A percentile compares a stretch with the other conserved stretches of the same genome.
Conservation (phyloP, 2,113 vertebrate species). For the Microtus oregoni region DNA sequence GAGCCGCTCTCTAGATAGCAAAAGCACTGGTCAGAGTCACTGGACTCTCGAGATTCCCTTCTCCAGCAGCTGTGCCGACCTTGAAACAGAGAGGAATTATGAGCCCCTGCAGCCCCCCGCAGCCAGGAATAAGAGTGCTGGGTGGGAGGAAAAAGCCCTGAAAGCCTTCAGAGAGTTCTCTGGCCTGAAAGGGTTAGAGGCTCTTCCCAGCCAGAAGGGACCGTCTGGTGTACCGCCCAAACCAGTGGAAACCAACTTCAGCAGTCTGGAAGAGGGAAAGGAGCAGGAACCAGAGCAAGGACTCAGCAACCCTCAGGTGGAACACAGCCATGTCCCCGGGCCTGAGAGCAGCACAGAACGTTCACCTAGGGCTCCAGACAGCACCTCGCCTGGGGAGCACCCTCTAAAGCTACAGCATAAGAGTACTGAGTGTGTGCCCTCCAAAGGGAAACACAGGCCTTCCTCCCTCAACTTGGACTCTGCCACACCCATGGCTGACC, state of each 20-base stretch:
- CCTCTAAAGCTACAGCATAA: conserved; percentile 65
- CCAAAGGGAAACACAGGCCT: conserved; percentile 86
- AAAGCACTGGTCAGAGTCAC: conserved; percentile 81
- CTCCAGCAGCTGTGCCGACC: conserved; percentile 76
- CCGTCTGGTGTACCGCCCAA: conserved; percentile 16
- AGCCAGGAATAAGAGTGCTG: conserved; percentile 9
- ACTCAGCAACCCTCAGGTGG: conserved; percentile 58
- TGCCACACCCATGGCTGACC: conserved; percentile 77
- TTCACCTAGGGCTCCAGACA: background rate
- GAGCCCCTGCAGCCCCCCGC: conserved; percentile 54
- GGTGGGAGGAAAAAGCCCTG: conserved; percentile 70
- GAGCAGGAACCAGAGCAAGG: conserved; percentile 57
- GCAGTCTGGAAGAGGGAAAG: conserved; percentile 48
- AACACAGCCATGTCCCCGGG: conserved; percentile 7
- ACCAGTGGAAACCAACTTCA: conserved; percentile 52
- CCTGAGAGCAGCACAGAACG: conserved; percentile 11
- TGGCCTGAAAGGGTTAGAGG: conserved; percentile 63
- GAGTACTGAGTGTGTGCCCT: conserved; percentile 70
- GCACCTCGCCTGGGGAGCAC: background rate
- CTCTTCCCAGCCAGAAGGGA: conserved; percentile 57
- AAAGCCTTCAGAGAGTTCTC: conserved; percentile 71
- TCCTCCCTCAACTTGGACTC: conserved; percentile 89
- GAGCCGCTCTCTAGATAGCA: conserved; percentile 89
- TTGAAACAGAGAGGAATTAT: conserved; percentile 65
- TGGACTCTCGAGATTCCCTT: conserved; percentile 83